These are phyloP conservation scores for Onychostruthus taczanowskii DNA, from an alignment of 2,113 vertebrate genomes.

Conservation along the genomic window DNA sequence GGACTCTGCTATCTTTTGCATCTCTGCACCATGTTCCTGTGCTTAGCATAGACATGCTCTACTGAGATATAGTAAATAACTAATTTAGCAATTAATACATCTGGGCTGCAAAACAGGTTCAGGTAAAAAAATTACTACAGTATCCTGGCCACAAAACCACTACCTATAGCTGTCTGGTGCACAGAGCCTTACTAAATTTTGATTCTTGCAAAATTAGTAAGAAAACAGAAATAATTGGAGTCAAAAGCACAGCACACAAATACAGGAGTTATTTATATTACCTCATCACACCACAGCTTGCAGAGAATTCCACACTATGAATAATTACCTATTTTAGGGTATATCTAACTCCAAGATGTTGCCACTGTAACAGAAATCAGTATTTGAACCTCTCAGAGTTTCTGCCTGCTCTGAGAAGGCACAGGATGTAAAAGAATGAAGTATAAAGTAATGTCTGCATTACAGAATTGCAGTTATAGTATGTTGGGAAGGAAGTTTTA, in stretches of 20 bases:
- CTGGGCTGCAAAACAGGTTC: background rate
- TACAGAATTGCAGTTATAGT: background rate
- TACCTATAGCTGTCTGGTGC: background rate
- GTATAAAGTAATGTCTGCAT: background rate
- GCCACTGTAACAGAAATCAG: conserved; percentile 21
- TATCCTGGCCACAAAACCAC: background rate
- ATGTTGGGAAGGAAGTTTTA: background rate
- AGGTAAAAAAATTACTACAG: background rate
- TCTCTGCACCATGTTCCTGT: background rate
- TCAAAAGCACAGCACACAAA: conserved; percentile 52
- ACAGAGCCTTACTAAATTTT: background rate
- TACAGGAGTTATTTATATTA: conserved; percentile 34
- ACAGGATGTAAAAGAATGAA: background rate
- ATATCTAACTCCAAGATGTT: conserved; percentile 42
- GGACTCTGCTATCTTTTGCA: background rate
- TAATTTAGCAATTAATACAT: background rate
- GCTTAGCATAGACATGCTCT: background rate
- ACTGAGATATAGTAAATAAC: background rate
- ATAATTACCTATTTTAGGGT: conserved; percentile 57
- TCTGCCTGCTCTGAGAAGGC: background rate
- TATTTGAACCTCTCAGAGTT: background rate
- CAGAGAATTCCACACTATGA: conserved; percentile 13
- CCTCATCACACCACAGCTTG: conserved; percentile 43
- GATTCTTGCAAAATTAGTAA: conserved; percentile 48
- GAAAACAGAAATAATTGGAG: conserved; percentile 25